Conservation (phyloP, 2,113 vertebrate species). For the Progne subis region DNA sequence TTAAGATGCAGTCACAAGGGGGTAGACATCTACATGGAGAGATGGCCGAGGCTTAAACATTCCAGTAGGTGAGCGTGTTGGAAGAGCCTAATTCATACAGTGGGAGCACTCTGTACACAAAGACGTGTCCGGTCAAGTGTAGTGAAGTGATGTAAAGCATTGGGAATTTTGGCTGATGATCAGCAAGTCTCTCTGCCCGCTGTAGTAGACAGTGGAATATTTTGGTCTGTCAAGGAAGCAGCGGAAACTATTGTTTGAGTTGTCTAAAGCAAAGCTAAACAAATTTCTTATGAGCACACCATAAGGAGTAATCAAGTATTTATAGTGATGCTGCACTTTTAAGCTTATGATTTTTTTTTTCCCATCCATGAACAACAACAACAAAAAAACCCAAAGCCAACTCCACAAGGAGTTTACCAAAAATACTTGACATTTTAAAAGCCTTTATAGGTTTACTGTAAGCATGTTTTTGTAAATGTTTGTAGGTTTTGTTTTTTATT, state of each 20-base stretch:
- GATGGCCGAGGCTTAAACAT: neutral
- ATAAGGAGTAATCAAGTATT: neutral
- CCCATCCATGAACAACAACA: neutral
- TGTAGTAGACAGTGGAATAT: neutral
- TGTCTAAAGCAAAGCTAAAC: constrained; percentile 25
- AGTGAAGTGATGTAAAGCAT: neutral
- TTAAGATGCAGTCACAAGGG: neutral
- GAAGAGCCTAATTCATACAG: neutral
- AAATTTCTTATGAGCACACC: neutral
- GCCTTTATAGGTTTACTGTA: neutral
- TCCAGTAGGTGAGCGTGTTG: neutral
- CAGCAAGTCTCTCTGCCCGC: neutral
- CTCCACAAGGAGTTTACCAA: neutral
- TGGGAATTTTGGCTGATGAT: constrained; percentile 13
- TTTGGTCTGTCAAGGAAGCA: neutral
- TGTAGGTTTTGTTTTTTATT: constrained; percentile 41
- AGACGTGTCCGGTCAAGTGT: neutral
- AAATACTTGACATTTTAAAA: constrained; percentile 10
- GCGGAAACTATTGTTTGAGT: constrained; percentile 42
- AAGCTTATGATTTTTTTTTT: neutral
- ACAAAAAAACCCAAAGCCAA: neutral
- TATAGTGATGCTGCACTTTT: neutral
- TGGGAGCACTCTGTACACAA: neutral
- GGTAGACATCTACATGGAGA: neutral
- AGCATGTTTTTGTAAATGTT: constrained; percentile 45